Evolutionary conservation across 1,140 invertebrate species (phyloP).

Genomic region (Macrotrachela quadricornifera): DNA sequence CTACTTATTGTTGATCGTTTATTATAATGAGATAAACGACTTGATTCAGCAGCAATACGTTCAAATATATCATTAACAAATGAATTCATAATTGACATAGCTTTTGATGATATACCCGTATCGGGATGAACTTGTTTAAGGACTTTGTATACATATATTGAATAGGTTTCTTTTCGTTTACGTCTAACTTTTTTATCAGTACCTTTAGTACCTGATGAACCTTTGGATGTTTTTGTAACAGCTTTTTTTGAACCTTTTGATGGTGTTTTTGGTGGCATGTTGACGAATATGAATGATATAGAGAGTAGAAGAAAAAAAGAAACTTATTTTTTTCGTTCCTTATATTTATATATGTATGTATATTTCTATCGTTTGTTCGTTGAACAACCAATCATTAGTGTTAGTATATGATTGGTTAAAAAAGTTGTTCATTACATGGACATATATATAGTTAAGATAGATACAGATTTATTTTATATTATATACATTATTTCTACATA

Average conservation of each 20-base stretch:
- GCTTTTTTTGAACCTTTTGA: conserved; percentile 14
- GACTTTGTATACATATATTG: conserved; percentile 48
- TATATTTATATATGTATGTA: background rate
- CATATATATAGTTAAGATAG: background rate
- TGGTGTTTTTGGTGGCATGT: conserved; percentile 5
- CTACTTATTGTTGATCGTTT: conserved; percentile 33
- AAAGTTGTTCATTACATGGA: no score
- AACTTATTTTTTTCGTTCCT: background rate
- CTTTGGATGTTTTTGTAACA: background rate
- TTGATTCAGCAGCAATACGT: conserved; percentile 25
- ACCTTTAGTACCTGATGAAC: no score
- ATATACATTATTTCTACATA: background rate
- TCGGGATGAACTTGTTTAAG: conserved; percentile 48
- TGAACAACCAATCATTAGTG: background rate
- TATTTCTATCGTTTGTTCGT: background rate
- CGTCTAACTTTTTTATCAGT: conserved; percentile 12
- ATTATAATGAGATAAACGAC: conserved; percentile 26
- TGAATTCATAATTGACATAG: conserved; percentile 28
- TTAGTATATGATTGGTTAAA: no score
- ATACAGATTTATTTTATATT: background rate
- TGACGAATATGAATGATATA: background rate
- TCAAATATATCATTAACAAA: conserved; percentile 33
- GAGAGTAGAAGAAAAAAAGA: no score
- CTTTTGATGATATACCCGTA: conserved; percentile 39
- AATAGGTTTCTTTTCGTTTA: conserved; percentile 43